A percentile compares a stretch with the other conserved stretches of the same genome.
phyloP scores from a whole-genome alignment of 2,888 invertebrate species.

The Nasonovia ribisnigri region DNA sequence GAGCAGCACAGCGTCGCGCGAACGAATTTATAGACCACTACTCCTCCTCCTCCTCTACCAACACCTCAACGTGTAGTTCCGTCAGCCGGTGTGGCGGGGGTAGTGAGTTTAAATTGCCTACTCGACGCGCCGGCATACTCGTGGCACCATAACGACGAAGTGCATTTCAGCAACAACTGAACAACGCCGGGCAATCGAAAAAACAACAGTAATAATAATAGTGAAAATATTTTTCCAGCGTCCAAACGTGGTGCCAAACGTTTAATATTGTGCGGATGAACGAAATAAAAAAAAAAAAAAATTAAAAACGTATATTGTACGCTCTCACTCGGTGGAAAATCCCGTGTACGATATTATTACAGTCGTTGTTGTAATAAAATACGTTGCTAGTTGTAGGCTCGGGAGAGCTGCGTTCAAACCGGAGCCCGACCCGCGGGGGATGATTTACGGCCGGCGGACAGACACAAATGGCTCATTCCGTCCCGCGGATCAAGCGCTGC shows the following conservation, averaged over 20 bases:
- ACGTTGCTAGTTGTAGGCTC: not conserved
- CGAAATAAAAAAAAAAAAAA: not conserved
- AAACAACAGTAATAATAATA: not conserved
- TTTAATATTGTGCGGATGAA: not conserved
- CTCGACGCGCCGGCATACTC: constrained; percentile 27
- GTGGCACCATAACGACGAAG: not conserved
- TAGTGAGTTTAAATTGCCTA: constrained; percentile 41
- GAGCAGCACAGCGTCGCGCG: not conserved
- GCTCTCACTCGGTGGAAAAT: not conserved
- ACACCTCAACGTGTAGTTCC: not conserved
- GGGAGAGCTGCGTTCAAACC: not conserved
- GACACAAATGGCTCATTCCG: constrained; percentile 38
- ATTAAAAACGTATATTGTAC: not conserved
- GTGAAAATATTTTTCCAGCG: not conserved
- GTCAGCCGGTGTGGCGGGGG: not conserved
- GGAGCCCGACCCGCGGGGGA: not conserved
- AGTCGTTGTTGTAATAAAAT: not conserved
- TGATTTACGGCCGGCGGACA: constrained; percentile 31
- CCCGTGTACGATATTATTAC: not conserved
- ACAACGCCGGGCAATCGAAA: not conserved
- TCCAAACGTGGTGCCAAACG: not conserved
- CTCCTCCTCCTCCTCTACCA: no score
- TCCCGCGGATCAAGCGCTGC: not conserved
- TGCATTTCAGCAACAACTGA: not conserved
- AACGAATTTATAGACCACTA: not conserved